phyloP scores from a whole-genome alignment of 2,888 invertebrate genomes.

The Opisthograptis luteolata region DNA sequence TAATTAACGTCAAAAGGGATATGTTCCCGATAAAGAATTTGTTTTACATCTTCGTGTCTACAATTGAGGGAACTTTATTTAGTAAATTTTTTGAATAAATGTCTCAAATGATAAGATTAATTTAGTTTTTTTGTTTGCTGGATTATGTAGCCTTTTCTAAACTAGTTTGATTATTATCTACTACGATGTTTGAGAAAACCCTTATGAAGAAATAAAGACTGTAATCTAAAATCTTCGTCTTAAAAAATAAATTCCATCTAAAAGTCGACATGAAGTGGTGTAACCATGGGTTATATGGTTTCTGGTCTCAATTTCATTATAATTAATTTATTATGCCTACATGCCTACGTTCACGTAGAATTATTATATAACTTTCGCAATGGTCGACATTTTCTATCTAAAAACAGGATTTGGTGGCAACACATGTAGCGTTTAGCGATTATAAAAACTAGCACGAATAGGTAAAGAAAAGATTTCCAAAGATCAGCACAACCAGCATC shows the following conservation, averaged over 20 bases:
- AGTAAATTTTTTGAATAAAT: not conserved
- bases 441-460: too few relatives aligned
- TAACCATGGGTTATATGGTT: not conserved
- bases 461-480: too few relatives aligned
- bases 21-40: too few relatives aligned
- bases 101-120: not conserved
- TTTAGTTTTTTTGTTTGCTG: not conserved
- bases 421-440: not conserved
- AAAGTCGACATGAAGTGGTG: not conserved
- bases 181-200: not conserved
- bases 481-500: too few relatives aligned
- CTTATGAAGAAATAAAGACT: not conserved
- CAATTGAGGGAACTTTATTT: too few relatives aligned
- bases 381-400: conserved; percentile 5
- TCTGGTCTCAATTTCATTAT: not conserved
- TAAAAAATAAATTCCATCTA: not conserved
- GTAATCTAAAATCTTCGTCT: not conserved
- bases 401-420: not conserved
- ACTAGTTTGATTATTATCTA: not conserved
- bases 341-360: not conserved
- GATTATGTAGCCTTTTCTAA: too few relatives aligned
- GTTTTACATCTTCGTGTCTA: too few relatives aligned
- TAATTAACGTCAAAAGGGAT: too few relatives aligned
- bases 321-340: conserved; percentile 9
- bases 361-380: conserved; percentile 14